These are phyloP conservation scores for Hofmannophila pseudospretella DNA, from an alignment of 2,888 invertebrate genomes.

Conservation along the genomic window DNA sequence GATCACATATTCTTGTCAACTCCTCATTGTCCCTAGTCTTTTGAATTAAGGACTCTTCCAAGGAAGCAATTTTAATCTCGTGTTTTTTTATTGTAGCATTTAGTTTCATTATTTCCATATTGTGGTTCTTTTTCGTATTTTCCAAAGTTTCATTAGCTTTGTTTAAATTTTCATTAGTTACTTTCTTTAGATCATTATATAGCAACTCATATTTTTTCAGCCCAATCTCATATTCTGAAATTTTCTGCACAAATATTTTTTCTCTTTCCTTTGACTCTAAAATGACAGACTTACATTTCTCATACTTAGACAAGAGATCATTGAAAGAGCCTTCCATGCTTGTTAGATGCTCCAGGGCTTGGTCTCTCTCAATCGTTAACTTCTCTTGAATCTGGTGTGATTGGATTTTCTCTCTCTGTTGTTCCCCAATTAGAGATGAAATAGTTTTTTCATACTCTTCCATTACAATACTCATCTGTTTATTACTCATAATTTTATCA, in stretches of 20 bases:
- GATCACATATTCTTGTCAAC: slow-evolving; percentile 94
- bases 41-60: slow-evolving; percentile 89
- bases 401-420: slow-evolving; percentile 80
- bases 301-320: slow-evolving; percentile 79
- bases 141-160: slow-evolving; percentile 88
- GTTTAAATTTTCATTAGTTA: slow-evolving; percentile 89
- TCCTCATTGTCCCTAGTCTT: slow-evolving; percentile 93
- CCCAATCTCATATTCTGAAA: slow-evolving; percentile 82
- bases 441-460: slow-evolving; percentile 89
- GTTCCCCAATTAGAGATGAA: slow-evolving; percentile 83
- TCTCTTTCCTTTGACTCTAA: slow-evolving; percentile 78
- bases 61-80: slow-evolving; percentile 89
- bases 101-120: slow-evolving; percentile 87
- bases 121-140: slow-evolving; percentile 82
- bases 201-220: slow-evolving; percentile 86
- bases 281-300: slow-evolving; percentile 79
- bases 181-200: slow-evolving; percentile 89
- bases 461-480: slow-evolving; percentile 82
- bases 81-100: slow-evolving; percentile 91
- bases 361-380: slow-evolving; percentile 74
- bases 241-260: slow-evolving; percentile 81
- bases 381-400: slow-evolving; percentile 65
- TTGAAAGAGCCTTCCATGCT: slow-evolving; percentile 81
- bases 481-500: slow-evolving; percentile 57
- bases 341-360: slow-evolving; percentile 76